Conservation (phyloP, 2,797 vertebrate genomes). For the Philypnodon macrostomus region DNA sequence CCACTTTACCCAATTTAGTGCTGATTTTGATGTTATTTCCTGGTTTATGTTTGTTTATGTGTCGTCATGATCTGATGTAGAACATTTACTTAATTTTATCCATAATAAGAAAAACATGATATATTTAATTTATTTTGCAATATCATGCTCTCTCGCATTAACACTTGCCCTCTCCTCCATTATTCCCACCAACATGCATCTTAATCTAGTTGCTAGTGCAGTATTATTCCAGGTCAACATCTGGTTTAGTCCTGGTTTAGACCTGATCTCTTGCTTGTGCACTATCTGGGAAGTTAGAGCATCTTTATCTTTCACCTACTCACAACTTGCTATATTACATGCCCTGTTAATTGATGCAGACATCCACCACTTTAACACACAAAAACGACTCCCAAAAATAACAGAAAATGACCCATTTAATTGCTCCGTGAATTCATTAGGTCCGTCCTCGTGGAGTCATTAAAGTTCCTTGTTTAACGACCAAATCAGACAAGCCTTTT, state of each 20-base stretch:
- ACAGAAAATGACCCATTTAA: constrained; percentile 9
- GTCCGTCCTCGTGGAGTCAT: constrained; percentile 3
- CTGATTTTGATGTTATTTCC: too few relatives aligned
- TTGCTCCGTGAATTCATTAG: background rate
- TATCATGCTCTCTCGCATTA: background rate
- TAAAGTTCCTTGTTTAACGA: constrained; percentile 4
- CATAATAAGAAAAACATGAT: too few relatives aligned
- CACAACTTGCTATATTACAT: background rate
- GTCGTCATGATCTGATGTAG: too few relatives aligned
- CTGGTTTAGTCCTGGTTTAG: background rate
- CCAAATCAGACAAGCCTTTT: background rate
- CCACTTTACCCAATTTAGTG: too few relatives aligned
- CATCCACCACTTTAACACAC: background rate
- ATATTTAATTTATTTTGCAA: too few relatives aligned
- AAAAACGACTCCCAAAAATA: background rate
- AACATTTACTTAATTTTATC: too few relatives aligned
- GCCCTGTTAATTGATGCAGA: background rate
- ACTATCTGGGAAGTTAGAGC: background rate
- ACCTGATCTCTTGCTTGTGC: background rate
- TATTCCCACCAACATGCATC: constrained; percentile 1
- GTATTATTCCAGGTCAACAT: too few relatives aligned
- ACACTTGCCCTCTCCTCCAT: background rate
- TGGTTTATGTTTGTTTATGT: too few relatives aligned
- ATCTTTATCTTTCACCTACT: background rate
- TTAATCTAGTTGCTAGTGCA: background rate